Evolutionary conservation across 2,888 invertebrate genomes (phyloP).

Genomic region (Drosophila barbarae): DNA sequence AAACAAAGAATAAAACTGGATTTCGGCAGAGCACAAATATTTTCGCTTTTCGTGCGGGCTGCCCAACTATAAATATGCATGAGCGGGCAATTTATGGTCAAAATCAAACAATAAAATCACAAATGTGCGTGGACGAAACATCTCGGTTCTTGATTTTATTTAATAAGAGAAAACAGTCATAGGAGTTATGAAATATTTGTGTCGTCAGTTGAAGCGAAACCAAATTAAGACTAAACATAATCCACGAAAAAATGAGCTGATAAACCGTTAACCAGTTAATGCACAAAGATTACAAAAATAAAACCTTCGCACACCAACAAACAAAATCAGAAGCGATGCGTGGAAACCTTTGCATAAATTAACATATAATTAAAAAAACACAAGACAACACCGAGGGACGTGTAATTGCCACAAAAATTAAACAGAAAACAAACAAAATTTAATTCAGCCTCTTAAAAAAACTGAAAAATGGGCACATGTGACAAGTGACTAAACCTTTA

Average conservation of each 20-base stretch:
- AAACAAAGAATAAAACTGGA: slow-evolving; percentile 66
- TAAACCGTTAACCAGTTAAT: slow-evolving; percentile 21
- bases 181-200: slow-evolving; percentile 1
- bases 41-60: slow-evolving; percentile 14
- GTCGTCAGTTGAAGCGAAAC: background rate
- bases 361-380: background rate
- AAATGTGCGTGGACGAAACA: slow-evolving; percentile 27
- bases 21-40: slow-evolving; percentile 50
- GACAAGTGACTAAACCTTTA: slow-evolving; percentile 23
- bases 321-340: slow-evolving; percentile 3
- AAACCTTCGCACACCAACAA: background rate
- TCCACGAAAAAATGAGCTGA: slow-evolving; percentile 10
- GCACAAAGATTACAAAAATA: slow-evolving; percentile 6
- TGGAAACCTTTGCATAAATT: slow-evolving; percentile 29
- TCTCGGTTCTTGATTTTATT: background rate
- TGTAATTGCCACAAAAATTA: slow-evolving; percentile 29
- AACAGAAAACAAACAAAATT: slow-evolving; percentile 13
- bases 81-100: slow-evolving; percentile 53
- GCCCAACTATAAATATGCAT: slow-evolving; percentile 61
- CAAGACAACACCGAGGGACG: slow-evolving; percentile 6
- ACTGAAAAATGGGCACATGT: slow-evolving; percentile 4
- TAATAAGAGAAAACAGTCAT: background rate
- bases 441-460: slow-evolving; percentile 1
- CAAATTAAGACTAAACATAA: slow-evolving; percentile 2
- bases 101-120: slow-evolving; percentile 32